Evolutionary conservation across 1,140 invertebrate species (phyloP).

Genomic region (Drosophila aff.): DNA sequence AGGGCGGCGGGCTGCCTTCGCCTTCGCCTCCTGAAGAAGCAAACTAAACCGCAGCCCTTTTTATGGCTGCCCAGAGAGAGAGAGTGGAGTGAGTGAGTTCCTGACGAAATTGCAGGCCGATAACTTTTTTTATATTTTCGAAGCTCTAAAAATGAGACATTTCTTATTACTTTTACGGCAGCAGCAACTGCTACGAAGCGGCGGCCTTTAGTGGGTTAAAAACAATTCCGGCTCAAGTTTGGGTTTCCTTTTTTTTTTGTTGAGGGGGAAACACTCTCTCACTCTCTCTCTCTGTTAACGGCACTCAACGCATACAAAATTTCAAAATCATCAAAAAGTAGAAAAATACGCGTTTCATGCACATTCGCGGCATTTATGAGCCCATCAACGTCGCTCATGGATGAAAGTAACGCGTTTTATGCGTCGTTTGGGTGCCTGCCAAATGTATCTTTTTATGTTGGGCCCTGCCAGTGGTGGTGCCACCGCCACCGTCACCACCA

Average conservation of each 20-base stretch:
- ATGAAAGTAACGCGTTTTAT: slow-evolving; percentile 84
- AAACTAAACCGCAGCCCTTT: slow-evolving; percentile 62
- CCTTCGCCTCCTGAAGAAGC: neutral
- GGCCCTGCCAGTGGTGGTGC: slow-evolving; percentile 33
- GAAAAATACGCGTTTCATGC: slow-evolving; percentile 83
- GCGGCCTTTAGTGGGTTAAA: slow-evolving; percentile 64
- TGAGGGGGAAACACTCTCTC: slow-evolving; percentile 3
- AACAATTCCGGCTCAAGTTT: slow-evolving; percentile 66
- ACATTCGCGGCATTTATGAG: slow-evolving; percentile 84
- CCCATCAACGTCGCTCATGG: slow-evolving; percentile 84
- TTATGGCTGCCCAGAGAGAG: slow-evolving; percentile 21
- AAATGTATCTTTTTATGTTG: slow-evolving; percentile 82
- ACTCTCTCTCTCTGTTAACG: slow-evolving; percentile 49
- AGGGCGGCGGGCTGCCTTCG: neutral
- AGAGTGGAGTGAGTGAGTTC: neutral
- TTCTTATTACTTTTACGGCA: slow-evolving; percentile 82
- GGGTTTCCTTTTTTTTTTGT: slow-evolving; percentile 1
- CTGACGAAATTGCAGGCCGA: slow-evolving; percentile 66
- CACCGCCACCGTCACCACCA: too few relatives aligned
- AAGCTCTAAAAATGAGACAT: slow-evolving; percentile 84
- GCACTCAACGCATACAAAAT: slow-evolving; percentile 83
- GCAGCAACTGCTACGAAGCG: slow-evolving; percentile 61
- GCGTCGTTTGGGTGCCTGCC: slow-evolving; percentile 80
- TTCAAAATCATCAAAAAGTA: slow-evolving; percentile 84
- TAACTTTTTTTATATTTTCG: slow-evolving; percentile 79